phyloP scores from a whole-genome alignment of 2,113 vertebrate species.

The Eurypyga helias region DNA sequence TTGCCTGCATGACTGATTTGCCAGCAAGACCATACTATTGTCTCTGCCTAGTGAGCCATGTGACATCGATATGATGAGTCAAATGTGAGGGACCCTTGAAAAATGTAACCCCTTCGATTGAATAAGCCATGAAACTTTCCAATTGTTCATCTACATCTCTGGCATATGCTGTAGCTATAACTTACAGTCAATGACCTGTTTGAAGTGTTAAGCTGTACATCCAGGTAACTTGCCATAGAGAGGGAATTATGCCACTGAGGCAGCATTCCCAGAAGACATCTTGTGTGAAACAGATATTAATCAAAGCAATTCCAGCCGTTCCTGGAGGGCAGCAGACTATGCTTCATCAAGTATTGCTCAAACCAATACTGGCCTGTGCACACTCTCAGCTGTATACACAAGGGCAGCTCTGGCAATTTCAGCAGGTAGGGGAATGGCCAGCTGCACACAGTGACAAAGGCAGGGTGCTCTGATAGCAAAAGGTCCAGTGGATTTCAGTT shows the following conservation, averaged over 20 bases:
- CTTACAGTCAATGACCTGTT: not conserved
- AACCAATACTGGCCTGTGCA: not conserved
- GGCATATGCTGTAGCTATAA: not conserved
- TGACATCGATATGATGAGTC: not conserved
- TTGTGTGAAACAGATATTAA: not conserved
- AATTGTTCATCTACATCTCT: not conserved
- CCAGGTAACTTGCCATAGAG: not conserved
- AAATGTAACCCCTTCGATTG: not conserved
- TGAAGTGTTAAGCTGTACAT: not conserved
- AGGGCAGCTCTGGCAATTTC: not conserved
- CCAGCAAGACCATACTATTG: not conserved
- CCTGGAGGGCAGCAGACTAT: not conserved
- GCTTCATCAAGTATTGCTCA: not conserved
- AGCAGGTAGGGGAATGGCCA: not conserved
- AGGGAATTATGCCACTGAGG: not conserved
- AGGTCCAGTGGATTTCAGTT: not conserved
- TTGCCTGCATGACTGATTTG: not conserved
- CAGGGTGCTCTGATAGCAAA: not conserved
- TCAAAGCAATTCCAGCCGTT: constrained; percentile 13
- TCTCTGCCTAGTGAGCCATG: not conserved
- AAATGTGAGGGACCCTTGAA: not conserved
- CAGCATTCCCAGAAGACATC: not conserved
- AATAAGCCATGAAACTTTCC: not conserved
- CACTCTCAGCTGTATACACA: not conserved
- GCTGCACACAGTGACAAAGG: not conserved